Conservation (phyloP, 2,113 vertebrate species). For the Pollachius pollachius region DNA sequence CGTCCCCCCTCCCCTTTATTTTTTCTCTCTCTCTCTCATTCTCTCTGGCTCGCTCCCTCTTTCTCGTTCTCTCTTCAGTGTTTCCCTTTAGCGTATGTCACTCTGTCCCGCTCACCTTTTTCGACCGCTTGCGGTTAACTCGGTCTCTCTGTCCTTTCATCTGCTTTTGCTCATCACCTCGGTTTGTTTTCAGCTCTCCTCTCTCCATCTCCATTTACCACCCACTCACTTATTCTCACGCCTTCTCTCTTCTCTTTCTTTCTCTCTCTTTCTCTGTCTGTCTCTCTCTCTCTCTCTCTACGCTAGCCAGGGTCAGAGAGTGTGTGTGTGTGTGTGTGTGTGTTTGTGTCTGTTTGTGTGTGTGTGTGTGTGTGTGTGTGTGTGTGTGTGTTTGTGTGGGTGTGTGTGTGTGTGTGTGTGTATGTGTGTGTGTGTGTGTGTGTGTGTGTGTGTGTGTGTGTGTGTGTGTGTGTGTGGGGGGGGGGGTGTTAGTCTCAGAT, state of each 20-base stretch:
- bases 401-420: not conserved
- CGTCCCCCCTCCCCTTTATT: too few species aligned
- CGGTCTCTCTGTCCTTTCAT: too few species aligned
- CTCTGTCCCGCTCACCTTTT: too few species aligned
- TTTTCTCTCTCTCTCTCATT: conserved; percentile 36
- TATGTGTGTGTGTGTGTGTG: conserved; percentile 8
- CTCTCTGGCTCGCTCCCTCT: conserved; percentile 19
- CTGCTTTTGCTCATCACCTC: too few species aligned
- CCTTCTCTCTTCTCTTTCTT: conserved; percentile 7
- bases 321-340: not conserved
- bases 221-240: too few species aligned
- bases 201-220: not conserved
- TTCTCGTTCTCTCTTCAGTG: too few species aligned
- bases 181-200: not conserved
- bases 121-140: too few species aligned
- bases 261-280: conserved; percentile 11
- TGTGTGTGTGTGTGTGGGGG: conserved; percentile 25
- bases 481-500: conserved; percentile 24
- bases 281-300: conserved; percentile 26
- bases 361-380: not conserved
- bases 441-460: not conserved
- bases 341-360: conserved; percentile 11
- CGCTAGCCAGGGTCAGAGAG: conserved; percentile 3
- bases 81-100: too few species aligned
- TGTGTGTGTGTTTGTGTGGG: conserved; percentile 8